A percentile compares a stretch with the other conserved stretches of the same genome.
These are phyloP conservation scores for Lasioglossum leucozonium DNA, from an alignment of 2,888 invertebrate species.

Conservation along the genomic window DNA sequence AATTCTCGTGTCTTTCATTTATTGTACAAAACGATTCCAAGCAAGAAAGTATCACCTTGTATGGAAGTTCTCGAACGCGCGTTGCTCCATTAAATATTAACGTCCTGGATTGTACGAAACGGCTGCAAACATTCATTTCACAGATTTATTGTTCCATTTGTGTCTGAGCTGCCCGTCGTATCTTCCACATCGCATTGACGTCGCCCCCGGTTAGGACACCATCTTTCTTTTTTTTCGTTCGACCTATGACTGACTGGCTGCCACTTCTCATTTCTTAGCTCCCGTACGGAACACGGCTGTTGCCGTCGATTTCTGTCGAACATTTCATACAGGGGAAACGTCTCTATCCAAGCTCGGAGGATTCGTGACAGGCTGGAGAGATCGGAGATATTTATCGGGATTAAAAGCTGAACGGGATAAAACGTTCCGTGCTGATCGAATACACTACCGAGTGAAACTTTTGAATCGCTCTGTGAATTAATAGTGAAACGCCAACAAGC, in stretches of 20 bases:
- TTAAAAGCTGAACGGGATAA: background rate
- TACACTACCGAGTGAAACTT: background rate
- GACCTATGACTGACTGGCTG: background rate
- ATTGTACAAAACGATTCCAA: background rate
- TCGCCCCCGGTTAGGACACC: conserved; percentile 17
- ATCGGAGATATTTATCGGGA: background rate
- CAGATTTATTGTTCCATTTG: background rate
- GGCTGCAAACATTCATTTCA: background rate
- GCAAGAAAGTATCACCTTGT: background rate
- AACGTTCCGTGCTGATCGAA: background rate
- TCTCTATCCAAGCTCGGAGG: background rate
- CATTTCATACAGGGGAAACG: conserved; percentile 8
- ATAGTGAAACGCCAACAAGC: background rate
- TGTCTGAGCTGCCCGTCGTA: background rate
- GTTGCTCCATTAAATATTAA: background rate
- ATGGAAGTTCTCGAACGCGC: background rate
- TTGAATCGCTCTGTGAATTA: background rate
- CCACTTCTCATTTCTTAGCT: conserved; percentile 8
- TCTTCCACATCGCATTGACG: background rate
- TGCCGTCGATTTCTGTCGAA: conserved; percentile 39
- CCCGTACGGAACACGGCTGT: conserved; percentile 5
- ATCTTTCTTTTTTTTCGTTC: background rate
- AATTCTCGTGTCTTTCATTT: background rate
- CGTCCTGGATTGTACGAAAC: background rate
- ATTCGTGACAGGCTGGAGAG: background rate